A percentile compares a stretch with the other conserved stretches of the same genome.
Evolutionary conservation across 1,140 invertebrate genomes (phyloP).

Genomic region (Platorchestia sp.): DNA sequence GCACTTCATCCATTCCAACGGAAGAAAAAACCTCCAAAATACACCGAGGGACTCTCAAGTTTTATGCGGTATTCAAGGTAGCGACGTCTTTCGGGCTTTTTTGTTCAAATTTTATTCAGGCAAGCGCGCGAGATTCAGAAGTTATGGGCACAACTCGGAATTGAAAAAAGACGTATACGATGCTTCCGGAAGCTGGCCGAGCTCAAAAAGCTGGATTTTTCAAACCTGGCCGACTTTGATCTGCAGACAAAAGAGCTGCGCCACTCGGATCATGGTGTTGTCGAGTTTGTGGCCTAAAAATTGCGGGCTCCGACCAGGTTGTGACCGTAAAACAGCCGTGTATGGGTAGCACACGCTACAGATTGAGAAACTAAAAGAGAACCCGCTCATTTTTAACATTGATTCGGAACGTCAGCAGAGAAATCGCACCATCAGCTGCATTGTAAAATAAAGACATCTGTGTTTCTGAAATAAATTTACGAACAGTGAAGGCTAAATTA

Average conservation of each 20-base stretch:
- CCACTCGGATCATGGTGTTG: not conserved
- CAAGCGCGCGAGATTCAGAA: not conserved
- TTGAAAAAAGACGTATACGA: not conserved
- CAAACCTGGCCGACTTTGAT: not conserved
- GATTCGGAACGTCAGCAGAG: not conserved
- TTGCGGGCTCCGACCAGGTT: not conserved
- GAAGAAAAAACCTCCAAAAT: not conserved
- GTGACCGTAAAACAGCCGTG: not conserved
- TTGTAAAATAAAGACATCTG: not conserved
- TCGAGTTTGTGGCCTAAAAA: not conserved
- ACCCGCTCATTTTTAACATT: not conserved
- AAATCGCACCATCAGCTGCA: not conserved
- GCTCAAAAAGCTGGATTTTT: not conserved
- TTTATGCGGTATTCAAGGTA: not conserved
- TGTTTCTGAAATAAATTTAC: too few relatives aligned
- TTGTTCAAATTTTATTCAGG: not conserved
- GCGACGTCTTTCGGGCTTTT: not conserved
- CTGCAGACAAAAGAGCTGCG: slow-evolving; percentile 5
- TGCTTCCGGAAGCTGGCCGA: not conserved
- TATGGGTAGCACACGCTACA: not conserved
- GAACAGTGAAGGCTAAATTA: too few relatives aligned
- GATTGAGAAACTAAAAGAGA: not conserved
- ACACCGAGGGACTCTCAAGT: not conserved
- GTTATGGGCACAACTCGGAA: not conserved
- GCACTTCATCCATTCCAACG: not conserved